phyloP scores from a whole-genome alignment of 2,797 vertebrate genomes.

The Chrysocyon brachyurus region DNA sequence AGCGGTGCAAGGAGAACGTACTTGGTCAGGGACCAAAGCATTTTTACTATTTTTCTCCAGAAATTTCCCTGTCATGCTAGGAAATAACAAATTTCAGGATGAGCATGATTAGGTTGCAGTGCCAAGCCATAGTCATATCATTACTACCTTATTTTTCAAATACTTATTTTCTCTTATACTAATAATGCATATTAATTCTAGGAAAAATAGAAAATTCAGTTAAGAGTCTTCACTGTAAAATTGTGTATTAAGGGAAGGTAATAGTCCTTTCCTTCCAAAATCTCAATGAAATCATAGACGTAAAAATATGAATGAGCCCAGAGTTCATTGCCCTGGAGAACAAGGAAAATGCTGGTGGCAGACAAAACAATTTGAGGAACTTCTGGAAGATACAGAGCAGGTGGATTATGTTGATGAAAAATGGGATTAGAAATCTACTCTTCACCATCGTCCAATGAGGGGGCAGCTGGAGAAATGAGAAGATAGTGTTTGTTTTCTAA shows the following conservation, averaged over 20 bases:
- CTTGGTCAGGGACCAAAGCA: not conserved
- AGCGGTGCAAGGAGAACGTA: not conserved
- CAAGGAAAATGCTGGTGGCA: not conserved
- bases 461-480: not conserved
- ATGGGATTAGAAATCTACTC: not conserved
- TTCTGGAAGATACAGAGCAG: not conserved
- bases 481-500: not conserved
- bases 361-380: not conserved
- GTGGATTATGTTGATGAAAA: not conserved
- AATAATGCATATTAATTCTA: not conserved
- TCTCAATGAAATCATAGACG: not conserved
- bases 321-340: not conserved
- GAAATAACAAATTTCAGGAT: not conserved
- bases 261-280: not conserved
- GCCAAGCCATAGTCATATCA: not conserved
- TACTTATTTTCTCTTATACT: not conserved
- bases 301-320: not conserved
- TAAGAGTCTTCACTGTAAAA: not conserved
- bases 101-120: not conserved
- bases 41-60: slow-evolving; percentile 5
- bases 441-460: not conserved
- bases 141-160: not conserved
- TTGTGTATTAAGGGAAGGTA: not conserved
- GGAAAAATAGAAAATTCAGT: not conserved
- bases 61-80: not conserved